These are phyloP conservation scores for Apis dorsata DNA, from an alignment of 1,140 invertebrate genomes.

Conservation along the genomic window DNA sequence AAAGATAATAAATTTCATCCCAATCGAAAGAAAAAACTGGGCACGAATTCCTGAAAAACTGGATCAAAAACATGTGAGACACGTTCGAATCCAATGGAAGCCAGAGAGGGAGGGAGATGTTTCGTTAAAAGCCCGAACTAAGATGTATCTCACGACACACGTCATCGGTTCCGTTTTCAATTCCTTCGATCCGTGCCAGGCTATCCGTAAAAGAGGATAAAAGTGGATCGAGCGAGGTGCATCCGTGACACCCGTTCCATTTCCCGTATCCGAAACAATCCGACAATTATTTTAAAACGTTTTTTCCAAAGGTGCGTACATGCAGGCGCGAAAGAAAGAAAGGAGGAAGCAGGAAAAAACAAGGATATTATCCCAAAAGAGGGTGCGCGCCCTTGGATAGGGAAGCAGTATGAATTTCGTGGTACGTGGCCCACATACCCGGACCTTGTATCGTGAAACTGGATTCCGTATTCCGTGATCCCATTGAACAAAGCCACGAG, in stretches of 20 bases:
- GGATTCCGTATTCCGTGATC: constrained; percentile 60
- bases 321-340: background rate
- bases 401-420: constrained; percentile 70
- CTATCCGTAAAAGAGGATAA: constrained; percentile 18
- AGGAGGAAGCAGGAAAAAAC: background rate
- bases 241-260: constrained; percentile 2
- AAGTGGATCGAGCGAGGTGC: background rate
- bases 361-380: background rate
- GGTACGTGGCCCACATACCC: constrained; percentile 26
- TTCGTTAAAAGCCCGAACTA: background rate
- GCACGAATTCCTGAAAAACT: no score
- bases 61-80: no score
- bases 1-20: no score
- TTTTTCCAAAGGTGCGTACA: background rate
- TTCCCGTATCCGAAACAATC: background rate
- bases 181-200: background rate
- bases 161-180: background rate
- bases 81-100: background rate
- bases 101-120: background rate
- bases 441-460: constrained; percentile 50
- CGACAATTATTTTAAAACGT: constrained; percentile 29
- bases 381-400: constrained; percentile 27
- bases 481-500: constrained; percentile 55
- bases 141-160: background rate
- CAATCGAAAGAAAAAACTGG: no score